A percentile compares a stretch with the other conserved stretches of the same genome.
Conservation (phyloP, 2,888 invertebrate species). For the Mesorhabditis belari region DNA sequence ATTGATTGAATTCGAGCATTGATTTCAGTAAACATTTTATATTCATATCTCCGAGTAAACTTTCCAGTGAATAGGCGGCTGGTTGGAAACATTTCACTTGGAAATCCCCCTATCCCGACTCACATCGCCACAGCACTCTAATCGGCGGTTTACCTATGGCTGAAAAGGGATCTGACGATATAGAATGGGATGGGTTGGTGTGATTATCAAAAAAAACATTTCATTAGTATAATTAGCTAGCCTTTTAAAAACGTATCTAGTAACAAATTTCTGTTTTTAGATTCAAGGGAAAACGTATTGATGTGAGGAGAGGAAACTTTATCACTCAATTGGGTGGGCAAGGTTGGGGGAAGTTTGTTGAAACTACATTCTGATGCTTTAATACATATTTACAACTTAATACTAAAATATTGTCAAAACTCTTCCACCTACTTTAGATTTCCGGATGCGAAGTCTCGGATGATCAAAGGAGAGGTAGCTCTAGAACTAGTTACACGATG, state of each 20-base stretch:
- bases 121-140: constrained; percentile 20
- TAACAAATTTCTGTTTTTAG: constrained; percentile 13
- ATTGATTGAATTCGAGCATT: no score
- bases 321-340: constrained; percentile 31
- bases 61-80: constrained; percentile 27
- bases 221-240: constrained; percentile 2
- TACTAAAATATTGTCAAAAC: no score
- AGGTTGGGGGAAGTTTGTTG: no score
- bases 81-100: constrained; percentile 40
- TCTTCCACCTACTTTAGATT: no score
- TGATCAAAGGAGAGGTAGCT: constrained; percentile 8
- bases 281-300: constrained; percentile 30
- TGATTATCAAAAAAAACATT: neutral
- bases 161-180: constrained; percentile 29
- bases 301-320: constrained; percentile 18
- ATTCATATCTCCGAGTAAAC: no score
- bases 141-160: constrained; percentile 34
- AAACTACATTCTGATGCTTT: constrained; percentile 15
- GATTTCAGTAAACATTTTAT: no score
- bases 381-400: constrained; percentile 3
- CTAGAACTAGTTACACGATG: constrained; percentile 22
- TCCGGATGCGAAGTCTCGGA: neutral
- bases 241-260: neutral
- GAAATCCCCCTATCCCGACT: constrained; percentile 30
- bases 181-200: constrained; percentile 30